Conservation (phyloP, 35 echinoderm and acorn worm species). For the Patiria miniata region DNA sequence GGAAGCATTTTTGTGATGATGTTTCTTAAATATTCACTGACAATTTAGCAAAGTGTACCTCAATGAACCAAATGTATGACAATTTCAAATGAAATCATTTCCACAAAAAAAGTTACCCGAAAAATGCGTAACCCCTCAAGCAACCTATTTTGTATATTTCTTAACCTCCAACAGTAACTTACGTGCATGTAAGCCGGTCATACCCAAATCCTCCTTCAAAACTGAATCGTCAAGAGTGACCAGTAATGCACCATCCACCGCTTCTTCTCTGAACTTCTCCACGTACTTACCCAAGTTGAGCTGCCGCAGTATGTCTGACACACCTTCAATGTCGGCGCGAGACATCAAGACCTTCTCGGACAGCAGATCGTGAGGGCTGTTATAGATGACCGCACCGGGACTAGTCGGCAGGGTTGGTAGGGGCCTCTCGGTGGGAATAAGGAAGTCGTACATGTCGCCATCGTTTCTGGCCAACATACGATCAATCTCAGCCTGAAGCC, state of each 20-base stretch:
- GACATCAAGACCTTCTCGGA: neutral
- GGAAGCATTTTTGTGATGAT: too few species aligned
- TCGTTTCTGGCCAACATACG: neutral
- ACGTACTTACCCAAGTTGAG: slow-evolving; percentile 50
- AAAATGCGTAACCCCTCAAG: too few species aligned
- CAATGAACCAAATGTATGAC: too few species aligned
- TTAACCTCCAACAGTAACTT: slow-evolving; percentile 41
- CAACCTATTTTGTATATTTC: neutral
- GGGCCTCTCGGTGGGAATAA: neutral
- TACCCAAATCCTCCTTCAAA: slow-evolving; percentile 58
- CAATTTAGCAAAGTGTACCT: too few species aligned
- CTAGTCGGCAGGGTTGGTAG: neutral
- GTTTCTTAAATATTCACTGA: too few species aligned
- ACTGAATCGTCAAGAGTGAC: slow-evolving; percentile 41
- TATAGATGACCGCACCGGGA: slow-evolving; percentile 7
- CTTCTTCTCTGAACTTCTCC: slow-evolving; percentile 49
- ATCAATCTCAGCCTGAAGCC: slow-evolving; percentile 21
- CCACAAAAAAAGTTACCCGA: too few species aligned
- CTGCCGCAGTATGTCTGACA: neutral
- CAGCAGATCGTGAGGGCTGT: neutral
- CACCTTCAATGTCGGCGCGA: neutral
- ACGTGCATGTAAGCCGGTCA: slow-evolving; percentile 56
- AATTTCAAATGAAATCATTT: too few species aligned
- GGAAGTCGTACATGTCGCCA: neutral
- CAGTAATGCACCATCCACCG: slow-evolving; percentile 62